A percentile compares a stretch with the other conserved stretches of the same genome.
phyloP scores from a whole-genome alignment of 2,113 vertebrate species.

The Trochalopteron elliotii region DNA sequence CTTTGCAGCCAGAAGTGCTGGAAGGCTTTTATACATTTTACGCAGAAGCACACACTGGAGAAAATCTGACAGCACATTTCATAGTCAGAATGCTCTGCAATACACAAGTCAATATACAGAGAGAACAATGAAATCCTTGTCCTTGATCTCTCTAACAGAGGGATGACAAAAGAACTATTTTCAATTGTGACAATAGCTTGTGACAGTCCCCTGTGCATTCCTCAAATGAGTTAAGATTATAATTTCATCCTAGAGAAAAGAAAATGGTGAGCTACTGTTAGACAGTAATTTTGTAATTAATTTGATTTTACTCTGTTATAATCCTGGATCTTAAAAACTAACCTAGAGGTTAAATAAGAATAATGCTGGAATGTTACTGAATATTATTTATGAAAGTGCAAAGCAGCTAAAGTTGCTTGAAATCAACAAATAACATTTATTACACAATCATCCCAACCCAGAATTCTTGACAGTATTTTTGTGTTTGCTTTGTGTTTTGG shows the following conservation, averaged over 20 bases:
- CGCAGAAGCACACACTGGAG: not conserved
- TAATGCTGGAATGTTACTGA: not conserved
- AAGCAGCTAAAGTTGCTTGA: not conserved
- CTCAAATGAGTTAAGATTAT: not conserved
- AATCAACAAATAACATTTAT: not conserved
- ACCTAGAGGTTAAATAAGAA: not conserved
- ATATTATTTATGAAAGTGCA: not conserved
- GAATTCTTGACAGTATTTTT: not conserved
- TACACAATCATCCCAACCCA: not conserved
- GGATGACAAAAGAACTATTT: conserved; percentile 17
- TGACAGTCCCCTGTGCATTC: not conserved
- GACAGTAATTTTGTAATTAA: not conserved
- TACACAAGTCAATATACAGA: not conserved
- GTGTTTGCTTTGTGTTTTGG: not conserved
- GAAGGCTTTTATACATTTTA: not conserved
- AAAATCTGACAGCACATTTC: not conserved
- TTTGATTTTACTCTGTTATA: not conserved
- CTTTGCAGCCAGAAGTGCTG: not conserved
- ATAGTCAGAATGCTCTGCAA: not conserved
- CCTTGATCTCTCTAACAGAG: not conserved
- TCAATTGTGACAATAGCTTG: not conserved
- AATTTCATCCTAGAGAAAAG: not conserved
- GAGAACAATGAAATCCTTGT: conserved; percentile 22
- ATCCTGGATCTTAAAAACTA: not conserved
- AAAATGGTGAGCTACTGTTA: not conserved